Evolutionary conservation across 2,113 vertebrate species (phyloP).

Genomic region (Oxyura jamaicensis): DNA sequence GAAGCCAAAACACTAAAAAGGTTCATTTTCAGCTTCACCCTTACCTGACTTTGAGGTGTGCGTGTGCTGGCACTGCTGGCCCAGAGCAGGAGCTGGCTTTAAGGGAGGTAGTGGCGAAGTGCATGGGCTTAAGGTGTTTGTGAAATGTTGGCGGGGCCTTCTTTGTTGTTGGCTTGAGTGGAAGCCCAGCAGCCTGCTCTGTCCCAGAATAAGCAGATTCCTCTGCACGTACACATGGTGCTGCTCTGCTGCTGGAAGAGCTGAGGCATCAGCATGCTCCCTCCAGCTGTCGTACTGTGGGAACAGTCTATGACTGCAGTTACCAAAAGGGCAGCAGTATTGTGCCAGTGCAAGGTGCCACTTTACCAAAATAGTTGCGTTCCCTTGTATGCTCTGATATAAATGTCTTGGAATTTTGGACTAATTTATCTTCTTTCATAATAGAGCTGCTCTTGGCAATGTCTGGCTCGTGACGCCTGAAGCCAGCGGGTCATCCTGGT

Average conservation of each 20-base stretch:
- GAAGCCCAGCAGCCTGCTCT: background rate
- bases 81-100: background rate
- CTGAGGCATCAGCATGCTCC: fast-evolving
- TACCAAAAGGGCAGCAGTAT: background rate
- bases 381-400: fast-evolving
- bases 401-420: background rate
- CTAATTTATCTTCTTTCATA: background rate
- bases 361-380: background rate
- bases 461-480: fast-evolving
- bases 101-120: background rate
- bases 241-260: background rate
- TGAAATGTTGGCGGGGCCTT: background rate
- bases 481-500: background rate
- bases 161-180: background rate
- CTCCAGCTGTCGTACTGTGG: background rate
- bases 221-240: background rate
- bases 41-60: background rate
- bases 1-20: background rate
- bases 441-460: background rate
- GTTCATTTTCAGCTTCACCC: background rate
- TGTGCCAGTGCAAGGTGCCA: background rate
- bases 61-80: background rate
- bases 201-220: background rate
- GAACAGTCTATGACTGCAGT: background rate
- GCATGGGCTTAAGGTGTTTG: background rate